Evolutionary conservation across 2,888 invertebrate species (phyloP).

Genomic region (Galerucella nymphaeae): DNA sequence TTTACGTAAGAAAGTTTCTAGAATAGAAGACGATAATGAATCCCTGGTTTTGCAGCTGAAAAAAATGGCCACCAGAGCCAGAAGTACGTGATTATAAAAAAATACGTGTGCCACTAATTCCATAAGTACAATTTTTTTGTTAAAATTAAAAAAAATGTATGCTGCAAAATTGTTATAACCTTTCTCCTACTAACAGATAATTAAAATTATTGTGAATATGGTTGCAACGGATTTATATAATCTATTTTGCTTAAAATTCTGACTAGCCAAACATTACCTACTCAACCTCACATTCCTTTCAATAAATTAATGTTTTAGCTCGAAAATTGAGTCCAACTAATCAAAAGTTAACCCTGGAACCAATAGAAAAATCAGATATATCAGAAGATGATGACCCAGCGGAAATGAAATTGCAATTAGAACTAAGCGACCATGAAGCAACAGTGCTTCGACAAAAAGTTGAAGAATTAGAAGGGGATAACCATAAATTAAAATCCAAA

Average conservation of each 20-base stretch:
- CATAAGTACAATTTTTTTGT: not conserved
- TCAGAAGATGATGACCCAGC: conserved; percentile 84
- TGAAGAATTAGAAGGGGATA: conserved; percentile 85
- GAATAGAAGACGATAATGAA: conserved; percentile 97
- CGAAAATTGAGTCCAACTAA: conserved; percentile 76
- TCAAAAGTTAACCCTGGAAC: conserved; percentile 74
- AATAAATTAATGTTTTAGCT: conserved; percentile 63
- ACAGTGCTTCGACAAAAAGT: conserved; percentile 84
- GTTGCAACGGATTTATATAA: too few relatives aligned
- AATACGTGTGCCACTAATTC: not conserved
- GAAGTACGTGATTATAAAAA: conserved; percentile 71
- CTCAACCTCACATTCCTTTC: not conserved
- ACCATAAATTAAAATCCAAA: conserved; percentile 78
- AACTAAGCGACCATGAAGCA: conserved; percentile 91
- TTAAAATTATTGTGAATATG: too few relatives aligned
- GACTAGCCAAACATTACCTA: not conserved
- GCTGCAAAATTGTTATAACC: too few relatives aligned
- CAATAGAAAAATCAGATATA: conserved; percentile 76
- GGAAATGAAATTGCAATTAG: conserved; percentile 85
- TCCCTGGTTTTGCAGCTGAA: conserved; percentile 93
- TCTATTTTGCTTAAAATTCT: too few relatives aligned
- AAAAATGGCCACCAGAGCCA: conserved; percentile 92
- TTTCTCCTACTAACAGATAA: too few relatives aligned
- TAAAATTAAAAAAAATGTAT: too few relatives aligned
- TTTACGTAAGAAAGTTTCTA: conserved; percentile 88